These are phyloP conservation scores for Aradophagus sp. DNA, from an alignment of 1,140 invertebrate species.

Conservation along the genomic window DNA sequence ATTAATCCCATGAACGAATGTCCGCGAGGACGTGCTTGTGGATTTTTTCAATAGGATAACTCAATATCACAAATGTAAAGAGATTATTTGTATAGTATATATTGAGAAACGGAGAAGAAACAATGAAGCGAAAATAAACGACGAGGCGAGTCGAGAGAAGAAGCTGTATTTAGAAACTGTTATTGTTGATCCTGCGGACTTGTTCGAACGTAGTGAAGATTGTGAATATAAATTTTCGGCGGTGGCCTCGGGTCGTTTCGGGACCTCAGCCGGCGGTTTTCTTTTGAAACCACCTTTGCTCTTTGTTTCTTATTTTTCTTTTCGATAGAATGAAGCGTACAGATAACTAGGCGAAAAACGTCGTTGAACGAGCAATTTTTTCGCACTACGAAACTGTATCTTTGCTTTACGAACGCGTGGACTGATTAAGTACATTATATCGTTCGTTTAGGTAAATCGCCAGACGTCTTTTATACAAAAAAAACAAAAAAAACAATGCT, in stretches of 20 bases:
- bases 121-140: constrained; percentile 38
- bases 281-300: too few relatives aligned
- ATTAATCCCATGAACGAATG: constrained; percentile 15
- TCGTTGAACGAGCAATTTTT: constrained; percentile 20
- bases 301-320: too few relatives aligned
- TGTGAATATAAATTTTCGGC: constrained; percentile 26
- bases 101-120: constrained; percentile 30
- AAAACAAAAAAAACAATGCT: too few relatives aligned
- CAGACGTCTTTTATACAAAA: constrained; percentile 51
- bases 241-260: too few relatives aligned
- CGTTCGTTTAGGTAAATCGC: constrained; percentile 33
- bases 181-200: constrained; percentile 49
- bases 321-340: too few relatives aligned
- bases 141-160: constrained; percentile 32
- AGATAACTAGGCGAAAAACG: background rate
- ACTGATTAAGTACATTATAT: constrained; percentile 41
- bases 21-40: constrained; percentile 9
- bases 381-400: constrained; percentile 26
- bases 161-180: constrained; percentile 53
- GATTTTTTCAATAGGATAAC: constrained; percentile 42
- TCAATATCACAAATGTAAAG: constrained; percentile 54
- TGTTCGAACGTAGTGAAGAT: constrained; percentile 38
- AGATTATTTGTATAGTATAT: constrained; percentile 54
- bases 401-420: constrained; percentile 30
- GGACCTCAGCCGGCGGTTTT: too few relatives aligned